Percentiles rank a stretch among this genome's conserved stretches.
Evolutionary conservation across 2,888 invertebrate species (phyloP).

Genomic region (Spilarctia lutea): DNA sequence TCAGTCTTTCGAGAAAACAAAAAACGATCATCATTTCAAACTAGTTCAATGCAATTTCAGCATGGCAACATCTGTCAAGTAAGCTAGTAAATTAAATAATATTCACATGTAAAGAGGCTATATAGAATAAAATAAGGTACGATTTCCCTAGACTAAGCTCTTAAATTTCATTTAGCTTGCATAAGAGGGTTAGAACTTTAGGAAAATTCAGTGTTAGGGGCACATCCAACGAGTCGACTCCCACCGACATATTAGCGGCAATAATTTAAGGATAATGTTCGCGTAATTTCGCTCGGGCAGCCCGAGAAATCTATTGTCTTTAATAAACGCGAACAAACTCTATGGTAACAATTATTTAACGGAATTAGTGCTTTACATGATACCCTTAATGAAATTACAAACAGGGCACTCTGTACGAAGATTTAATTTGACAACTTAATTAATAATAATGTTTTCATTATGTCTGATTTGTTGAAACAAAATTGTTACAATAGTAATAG

Average conservation of each 20-base stretch:
- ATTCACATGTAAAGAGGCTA: neutral
- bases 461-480: constrained; percentile 34
- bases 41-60: neutral
- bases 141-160: constrained; percentile 41
- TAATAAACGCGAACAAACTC: constrained; percentile 82
- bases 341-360: constrained; percentile 81
- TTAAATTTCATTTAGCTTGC: constrained; percentile 48
- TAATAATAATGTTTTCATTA: constrained; percentile 57
- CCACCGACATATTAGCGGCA: constrained; percentile 82
- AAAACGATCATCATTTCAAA: neutral
- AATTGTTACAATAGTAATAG: constrained; percentile 30
- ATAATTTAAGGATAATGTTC: constrained; percentile 83
- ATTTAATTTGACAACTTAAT: constrained; percentile 69
- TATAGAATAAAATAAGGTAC: neutral
- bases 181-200: constrained; percentile 44
- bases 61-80: neutral
- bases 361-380: constrained; percentile 80
- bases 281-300: constrained; percentile 77
- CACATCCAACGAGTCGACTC: constrained; percentile 59
- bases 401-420: constrained; percentile 59
- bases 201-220: constrained; percentile 63
- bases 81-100: neutral
- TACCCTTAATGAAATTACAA: constrained; percentile 78
- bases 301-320: constrained; percentile 82
- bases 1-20: too few relatives aligned